Percentiles rank a stretch among this genome's conserved stretches.
These are phyloP conservation scores for Camelus dromedarius DNA, from an alignment of 2,113 vertebrate species.

Conservation along the genomic window DNA sequence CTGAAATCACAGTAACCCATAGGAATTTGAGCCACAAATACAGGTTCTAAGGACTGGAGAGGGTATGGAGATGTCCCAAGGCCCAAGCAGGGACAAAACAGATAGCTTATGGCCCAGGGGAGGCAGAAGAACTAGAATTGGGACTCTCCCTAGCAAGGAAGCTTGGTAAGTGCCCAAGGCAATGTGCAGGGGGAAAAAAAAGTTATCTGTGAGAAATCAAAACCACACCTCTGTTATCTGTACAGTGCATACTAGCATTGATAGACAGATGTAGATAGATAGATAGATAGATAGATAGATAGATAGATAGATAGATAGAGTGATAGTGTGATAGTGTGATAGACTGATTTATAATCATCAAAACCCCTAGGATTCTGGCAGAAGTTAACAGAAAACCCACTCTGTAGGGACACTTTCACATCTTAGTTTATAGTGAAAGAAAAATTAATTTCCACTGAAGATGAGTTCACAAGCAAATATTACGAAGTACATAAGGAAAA, in stretches of 20 bases:
- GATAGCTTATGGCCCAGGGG: no score
- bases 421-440: background rate
- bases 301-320: background rate
- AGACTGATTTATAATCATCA: background rate
- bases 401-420: background rate
- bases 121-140: background rate
- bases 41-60: background rate
- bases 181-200: background rate
- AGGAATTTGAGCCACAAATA: background rate
- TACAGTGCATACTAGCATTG: no score
- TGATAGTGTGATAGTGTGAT: background rate
- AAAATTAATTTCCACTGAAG: background rate
- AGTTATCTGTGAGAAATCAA: background rate
- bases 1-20: accelerated
- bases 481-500: background rate
- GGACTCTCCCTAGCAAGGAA: background rate
- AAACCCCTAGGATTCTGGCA: background rate
- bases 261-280: background rate
- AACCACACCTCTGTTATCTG: background rate
- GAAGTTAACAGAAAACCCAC: background rate
- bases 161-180: background rate
- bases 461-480: background rate
- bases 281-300: background rate
- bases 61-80: background rate
- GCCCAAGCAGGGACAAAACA: background rate